These are phyloP conservation scores for Xyrichtys novacula DNA, from an alignment of 2,797 vertebrate species.

Conservation along the genomic window DNA sequence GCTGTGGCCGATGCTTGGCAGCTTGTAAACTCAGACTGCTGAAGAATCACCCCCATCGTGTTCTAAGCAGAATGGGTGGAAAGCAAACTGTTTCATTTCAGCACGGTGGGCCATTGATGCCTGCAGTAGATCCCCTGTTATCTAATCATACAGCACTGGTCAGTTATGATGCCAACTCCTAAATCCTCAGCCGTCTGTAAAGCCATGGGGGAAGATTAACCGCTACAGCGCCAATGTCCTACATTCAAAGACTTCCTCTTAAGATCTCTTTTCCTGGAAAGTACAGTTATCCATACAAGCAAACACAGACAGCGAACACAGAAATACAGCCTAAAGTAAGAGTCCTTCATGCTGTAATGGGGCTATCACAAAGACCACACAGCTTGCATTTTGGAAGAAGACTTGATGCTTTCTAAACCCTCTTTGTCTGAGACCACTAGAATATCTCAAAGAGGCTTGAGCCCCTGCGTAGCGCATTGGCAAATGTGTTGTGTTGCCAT, in stretches of 20 bases:
- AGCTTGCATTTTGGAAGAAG: conserved; percentile 84
- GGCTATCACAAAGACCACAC: conserved; percentile 86
- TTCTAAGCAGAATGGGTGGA: conserved; percentile 77
- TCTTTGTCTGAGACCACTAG: conserved; percentile 74
- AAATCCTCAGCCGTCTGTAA: conserved; percentile 85
- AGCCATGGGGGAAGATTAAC: conserved; percentile 86
- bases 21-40: conserved; percentile 75
- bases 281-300: conserved; percentile 82
- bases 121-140: conserved; percentile 84
- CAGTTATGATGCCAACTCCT: conserved; percentile 84
- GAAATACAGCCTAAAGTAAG: conserved; percentile 79
- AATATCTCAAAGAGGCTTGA: conserved; percentile 77
- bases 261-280: conserved; percentile 84
- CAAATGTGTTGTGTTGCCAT: conserved; percentile 72
- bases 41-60: conserved; percentile 79
- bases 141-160: conserved; percentile 88
- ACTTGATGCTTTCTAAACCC: conserved; percentile 76
- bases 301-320: conserved; percentile 74
- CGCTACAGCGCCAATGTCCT: conserved; percentile 82
- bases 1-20: conserved; percentile 78
- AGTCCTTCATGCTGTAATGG: conserved; percentile 82
- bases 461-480: conserved; percentile 56
- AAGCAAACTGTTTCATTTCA: conserved; percentile 83
- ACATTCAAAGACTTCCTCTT: conserved; percentile 86
- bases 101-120: conserved; percentile 80